phyloP scores from a whole-genome alignment of 92 coral and sea anemone species.

The Bergia puertoricense region DNA sequence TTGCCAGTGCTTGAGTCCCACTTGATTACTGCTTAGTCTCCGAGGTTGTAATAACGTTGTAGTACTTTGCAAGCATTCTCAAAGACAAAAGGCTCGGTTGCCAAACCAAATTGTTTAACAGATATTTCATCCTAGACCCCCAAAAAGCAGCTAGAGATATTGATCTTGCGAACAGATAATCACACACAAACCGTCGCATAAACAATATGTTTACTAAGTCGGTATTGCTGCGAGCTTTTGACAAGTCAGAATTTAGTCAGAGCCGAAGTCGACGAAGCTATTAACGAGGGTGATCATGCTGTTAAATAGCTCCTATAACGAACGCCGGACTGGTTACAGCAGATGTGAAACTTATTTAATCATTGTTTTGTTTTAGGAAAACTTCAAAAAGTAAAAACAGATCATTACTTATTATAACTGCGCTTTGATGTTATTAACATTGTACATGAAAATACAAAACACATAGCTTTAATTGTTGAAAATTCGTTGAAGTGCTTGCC shows the following conservation, averaged over 20 bases:
- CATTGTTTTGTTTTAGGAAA: not conserved
- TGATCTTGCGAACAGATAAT: not conserved
- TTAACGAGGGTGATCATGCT: not conserved
- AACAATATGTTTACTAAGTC: not conserved
- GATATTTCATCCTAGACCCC: not conserved
- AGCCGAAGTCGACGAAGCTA: not conserved
- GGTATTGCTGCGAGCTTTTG: not conserved
- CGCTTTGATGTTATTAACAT: not conserved
- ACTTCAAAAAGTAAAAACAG: not conserved
- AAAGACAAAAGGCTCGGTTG: not conserved
- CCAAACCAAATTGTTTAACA: not conserved
- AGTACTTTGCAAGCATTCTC: not conserved
- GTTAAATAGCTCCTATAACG: not conserved
- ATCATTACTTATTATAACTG: not conserved
- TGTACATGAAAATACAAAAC: not conserved
- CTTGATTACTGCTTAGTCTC: too few relatives aligned
- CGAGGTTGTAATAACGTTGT: not conserved
- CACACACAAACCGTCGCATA: not conserved
- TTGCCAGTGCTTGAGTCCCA: too few relatives aligned
- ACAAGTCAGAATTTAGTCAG: not conserved
- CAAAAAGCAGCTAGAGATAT: not conserved
- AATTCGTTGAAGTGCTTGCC: not conserved
- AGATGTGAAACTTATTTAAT: not conserved
- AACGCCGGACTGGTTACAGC: not conserved
- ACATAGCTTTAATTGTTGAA: too few relatives aligned